These are phyloP conservation scores for Nannospalax galili DNA, from an alignment of 2,113 vertebrate genomes.

Conservation along the genomic window DNA sequence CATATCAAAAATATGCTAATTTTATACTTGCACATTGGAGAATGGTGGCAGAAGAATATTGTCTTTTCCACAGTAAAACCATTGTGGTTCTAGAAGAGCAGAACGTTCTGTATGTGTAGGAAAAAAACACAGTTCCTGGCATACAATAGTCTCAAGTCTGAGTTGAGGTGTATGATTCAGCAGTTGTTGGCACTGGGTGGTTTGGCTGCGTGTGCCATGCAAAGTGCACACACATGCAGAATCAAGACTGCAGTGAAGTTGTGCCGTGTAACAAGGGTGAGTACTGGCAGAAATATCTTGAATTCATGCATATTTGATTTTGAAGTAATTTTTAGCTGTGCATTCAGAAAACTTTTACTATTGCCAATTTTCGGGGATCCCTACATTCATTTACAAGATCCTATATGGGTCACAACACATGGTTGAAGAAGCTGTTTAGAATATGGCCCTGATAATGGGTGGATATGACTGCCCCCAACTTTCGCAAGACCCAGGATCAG, in stretches of 20 bases:
- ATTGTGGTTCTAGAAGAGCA: background rate
- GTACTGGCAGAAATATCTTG: background rate
- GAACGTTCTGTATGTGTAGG: background rate
- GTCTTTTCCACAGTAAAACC: background rate
- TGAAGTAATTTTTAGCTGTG: background rate
- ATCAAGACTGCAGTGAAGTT: background rate
- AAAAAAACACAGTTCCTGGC: background rate
- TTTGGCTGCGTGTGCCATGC: background rate
- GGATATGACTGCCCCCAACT: background rate
- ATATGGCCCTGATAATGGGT: too few species aligned
- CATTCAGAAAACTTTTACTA: background rate
- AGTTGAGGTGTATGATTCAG: background rate
- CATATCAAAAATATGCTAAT: background rate
- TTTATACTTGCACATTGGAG: background rate
- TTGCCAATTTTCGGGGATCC: background rate
- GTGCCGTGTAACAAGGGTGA: background rate
- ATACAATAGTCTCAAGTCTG: background rate
- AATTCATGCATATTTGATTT: background rate
- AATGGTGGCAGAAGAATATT: background rate
- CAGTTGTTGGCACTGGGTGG: background rate
- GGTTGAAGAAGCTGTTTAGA: background rate
- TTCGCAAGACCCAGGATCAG: background rate
- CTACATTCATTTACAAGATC: background rate
- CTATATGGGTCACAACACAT: background rate
- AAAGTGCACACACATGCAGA: background rate